Conservation (phyloP, 2,113 vertebrate genomes). For the Scomber scombrus region DNA sequence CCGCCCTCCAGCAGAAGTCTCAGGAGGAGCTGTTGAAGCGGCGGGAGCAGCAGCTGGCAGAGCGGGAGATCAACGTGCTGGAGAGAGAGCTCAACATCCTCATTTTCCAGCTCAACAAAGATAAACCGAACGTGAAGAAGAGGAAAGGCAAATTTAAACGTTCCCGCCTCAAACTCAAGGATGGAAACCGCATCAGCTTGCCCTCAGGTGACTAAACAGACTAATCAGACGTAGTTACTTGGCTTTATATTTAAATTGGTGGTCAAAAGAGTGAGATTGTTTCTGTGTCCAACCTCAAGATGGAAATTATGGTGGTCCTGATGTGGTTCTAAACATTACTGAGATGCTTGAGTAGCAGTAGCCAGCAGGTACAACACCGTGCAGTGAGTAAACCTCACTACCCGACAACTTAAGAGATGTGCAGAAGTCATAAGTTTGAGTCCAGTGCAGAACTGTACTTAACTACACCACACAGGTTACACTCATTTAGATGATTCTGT, state of each 20-base stretch:
- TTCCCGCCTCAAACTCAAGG: constrained; percentile 93
- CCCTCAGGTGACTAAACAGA: constrained; percentile 89
- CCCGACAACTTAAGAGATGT: no score
- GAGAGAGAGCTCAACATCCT: constrained; percentile 96
- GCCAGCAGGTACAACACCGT: no score
- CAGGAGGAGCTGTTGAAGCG: constrained; percentile 93
- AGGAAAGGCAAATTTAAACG: constrained; percentile 95
- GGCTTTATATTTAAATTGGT: background rate
- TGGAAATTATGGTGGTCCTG: background rate
- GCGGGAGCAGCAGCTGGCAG: constrained; percentile 93
- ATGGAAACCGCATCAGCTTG: constrained; percentile 96
- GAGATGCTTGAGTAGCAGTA: no score
- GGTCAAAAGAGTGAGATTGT: background rate
- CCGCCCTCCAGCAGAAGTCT: constrained; percentile 95
- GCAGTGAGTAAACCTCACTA: no score
- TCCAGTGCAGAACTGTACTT: no score
- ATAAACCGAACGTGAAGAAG: constrained; percentile 95
- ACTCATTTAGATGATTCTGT: no score
- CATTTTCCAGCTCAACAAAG: constrained; percentile 96
- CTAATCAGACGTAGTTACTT: background rate
- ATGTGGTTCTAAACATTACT: no score
- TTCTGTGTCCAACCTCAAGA: no score
- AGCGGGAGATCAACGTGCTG: constrained; percentile 94
- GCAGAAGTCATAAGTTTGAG: no score
- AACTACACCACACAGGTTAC: no score